phyloP scores from a whole-genome alignment of 2,113 vertebrate genomes.

The Montifringilla adamsi region DNA sequence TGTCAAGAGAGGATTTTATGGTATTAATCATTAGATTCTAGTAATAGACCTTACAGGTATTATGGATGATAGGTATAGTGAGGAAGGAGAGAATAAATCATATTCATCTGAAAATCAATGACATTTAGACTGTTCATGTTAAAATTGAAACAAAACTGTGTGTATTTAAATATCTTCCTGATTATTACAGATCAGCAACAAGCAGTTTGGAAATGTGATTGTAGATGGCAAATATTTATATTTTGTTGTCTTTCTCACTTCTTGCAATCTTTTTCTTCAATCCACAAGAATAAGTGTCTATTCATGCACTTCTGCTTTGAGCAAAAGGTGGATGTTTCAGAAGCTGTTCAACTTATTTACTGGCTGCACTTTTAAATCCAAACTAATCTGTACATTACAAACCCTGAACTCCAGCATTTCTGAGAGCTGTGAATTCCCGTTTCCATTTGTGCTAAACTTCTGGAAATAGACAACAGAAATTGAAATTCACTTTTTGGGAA shows the following conservation, averaged over 20 bases:
- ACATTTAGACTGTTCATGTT: neutral
- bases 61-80: neutral
- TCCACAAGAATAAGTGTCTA: neutral
- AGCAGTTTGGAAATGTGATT: neutral
- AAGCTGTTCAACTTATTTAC: neutral
- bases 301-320: neutral
- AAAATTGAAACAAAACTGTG: neutral
- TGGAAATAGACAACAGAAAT: neutral
- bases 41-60: neutral
- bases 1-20: constrained; percentile 28
- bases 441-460: neutral
- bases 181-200: neutral
- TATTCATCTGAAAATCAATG: constrained; percentile 36
- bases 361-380: neutral
- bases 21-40: constrained; percentile 34
- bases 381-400: neutral
- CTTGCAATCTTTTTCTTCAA: neutral
- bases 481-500: neutral
- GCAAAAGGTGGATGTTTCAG: neutral
- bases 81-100: constrained; percentile 36
- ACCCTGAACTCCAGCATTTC: neutral
- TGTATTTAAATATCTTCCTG: neutral
- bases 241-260: neutral
- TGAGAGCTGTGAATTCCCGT: neutral
- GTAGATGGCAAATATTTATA: neutral